Conservation (phyloP, 2,888 invertebrate species). For the Brenthis hecate region DNA sequence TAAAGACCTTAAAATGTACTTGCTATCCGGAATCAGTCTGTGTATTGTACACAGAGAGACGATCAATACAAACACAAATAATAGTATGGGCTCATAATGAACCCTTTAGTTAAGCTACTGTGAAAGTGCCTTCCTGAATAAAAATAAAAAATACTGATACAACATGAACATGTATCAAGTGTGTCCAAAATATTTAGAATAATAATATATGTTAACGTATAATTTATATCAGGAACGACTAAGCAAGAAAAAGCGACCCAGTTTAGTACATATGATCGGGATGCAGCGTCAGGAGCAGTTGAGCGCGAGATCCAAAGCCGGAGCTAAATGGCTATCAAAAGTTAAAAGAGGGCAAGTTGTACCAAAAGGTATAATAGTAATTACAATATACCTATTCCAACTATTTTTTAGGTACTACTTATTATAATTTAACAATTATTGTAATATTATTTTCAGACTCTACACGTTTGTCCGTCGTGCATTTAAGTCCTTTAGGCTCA, state of each 20-base stretch:
- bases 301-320: conserved; percentile 93
- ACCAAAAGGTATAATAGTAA: conserved; percentile 81
- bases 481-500: conserved; percentile 91
- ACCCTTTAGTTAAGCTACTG: no score
- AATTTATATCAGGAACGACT: conserved; percentile 77
- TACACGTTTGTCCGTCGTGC: conserved; percentile 89
- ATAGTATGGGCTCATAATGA: no score
- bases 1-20: no score
- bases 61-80: no score
- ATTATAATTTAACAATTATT: neutral
- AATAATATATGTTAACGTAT: neutral
- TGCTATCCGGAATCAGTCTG: no score
- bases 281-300: conserved; percentile 86
- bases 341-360: conserved; percentile 92
- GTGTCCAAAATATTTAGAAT: neutral
- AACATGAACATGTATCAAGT: no score
- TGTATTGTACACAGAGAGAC: no score
- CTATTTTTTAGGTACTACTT: neutral
- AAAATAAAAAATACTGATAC: no score
- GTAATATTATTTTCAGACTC: conserved; percentile 80
- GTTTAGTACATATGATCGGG: conserved; percentile 92
- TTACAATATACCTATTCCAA: neutral
- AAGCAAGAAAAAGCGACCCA: conserved; percentile 89
- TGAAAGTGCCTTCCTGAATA: no score
- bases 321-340: conserved; percentile 94